Conservation (phyloP, 2,113 vertebrate species). For the Trichomycterus rosablanca region DNA sequence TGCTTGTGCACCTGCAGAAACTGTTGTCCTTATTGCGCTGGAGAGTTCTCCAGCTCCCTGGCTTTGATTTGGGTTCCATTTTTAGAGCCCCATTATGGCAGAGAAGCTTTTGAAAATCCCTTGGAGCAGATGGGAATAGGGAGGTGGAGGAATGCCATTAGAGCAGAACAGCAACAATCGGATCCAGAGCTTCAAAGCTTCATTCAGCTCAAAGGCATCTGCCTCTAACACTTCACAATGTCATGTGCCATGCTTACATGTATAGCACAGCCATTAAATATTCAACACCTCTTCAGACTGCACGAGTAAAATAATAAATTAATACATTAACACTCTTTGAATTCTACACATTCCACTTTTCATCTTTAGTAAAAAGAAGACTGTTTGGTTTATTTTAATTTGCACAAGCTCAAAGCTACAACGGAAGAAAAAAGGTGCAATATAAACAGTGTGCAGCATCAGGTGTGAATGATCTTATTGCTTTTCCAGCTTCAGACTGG, state of each 20-base stretch:
- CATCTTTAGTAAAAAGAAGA: slow-evolving; percentile 9
- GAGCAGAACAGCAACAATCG: slow-evolving; percentile 20
- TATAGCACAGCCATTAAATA: slow-evolving; percentile 44
- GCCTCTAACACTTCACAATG: slow-evolving; percentile 23
- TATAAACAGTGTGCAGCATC: slow-evolving; percentile 26
- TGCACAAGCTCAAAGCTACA: slow-evolving; percentile 15
- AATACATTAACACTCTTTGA: not conserved
- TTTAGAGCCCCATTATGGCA: slow-evolving; percentile 34
- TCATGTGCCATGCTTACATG: slow-evolving; percentile 23
- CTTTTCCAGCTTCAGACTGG: slow-evolving; percentile 16
- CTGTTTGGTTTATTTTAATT: slow-evolving; percentile 29
- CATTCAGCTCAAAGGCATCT: slow-evolving; percentile 23
- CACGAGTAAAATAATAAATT: slow-evolving; percentile 36
- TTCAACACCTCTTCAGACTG: slow-evolving; percentile 32
- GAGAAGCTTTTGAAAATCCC: slow-evolving; percentile 55
- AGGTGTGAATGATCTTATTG: slow-evolving; percentile 27
- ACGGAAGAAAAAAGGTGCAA: slow-evolving; percentile 19
- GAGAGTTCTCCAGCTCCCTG: slow-evolving; percentile 28
- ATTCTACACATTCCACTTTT: not conserved
- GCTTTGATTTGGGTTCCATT: slow-evolving; percentile 29
- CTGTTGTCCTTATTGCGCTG: slow-evolving; percentile 24
- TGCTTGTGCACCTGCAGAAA: slow-evolving; percentile 29
- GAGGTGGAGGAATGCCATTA: slow-evolving; percentile 19
- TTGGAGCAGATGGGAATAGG: slow-evolving; percentile 40
- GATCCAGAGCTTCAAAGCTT: slow-evolving; percentile 35